Conservation (phyloP, 2,113 vertebrate species). For the Ellobius talpinus region DNA sequence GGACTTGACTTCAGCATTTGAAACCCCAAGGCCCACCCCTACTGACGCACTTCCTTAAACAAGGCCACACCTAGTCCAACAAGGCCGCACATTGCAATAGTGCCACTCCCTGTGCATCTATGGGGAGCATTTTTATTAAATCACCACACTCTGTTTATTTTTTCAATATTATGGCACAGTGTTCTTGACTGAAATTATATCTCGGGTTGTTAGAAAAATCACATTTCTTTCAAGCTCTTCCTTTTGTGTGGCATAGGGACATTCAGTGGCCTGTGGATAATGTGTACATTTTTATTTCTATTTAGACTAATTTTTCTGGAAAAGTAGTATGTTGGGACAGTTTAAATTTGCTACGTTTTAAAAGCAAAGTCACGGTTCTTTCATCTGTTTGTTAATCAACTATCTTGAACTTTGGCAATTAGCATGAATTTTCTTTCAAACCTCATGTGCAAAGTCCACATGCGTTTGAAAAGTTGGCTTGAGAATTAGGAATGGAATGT, state of each 20-base stretch:
- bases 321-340: conserved; percentile 38
- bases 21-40: not conserved
- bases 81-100: not conserved
- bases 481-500: conserved; percentile 19
- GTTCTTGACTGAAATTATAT: conserved; percentile 31
- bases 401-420: conserved; percentile 63
- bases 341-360: conserved; percentile 24
- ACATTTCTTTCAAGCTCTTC: conserved; percentile 33
- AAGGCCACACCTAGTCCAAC: not conserved
- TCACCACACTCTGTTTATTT: not conserved
- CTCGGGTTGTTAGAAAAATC: conserved; percentile 18
- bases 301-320: conserved; percentile 44
- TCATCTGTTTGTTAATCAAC: conserved; percentile 41
- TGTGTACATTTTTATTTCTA: conserved; percentile 37
- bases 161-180: conserved; percentile 20
- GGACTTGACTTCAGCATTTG: not conserved
- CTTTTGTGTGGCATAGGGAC: conserved; percentile 51
- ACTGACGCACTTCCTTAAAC: not conserved
- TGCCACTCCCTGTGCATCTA: not conserved
- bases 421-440: conserved; percentile 50
- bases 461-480: conserved; percentile 32
- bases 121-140: not conserved
- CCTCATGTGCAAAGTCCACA: not conserved
- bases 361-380: conserved; percentile 57
- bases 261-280: conserved; percentile 20